phyloP scores from a whole-genome alignment of 2,888 invertebrate species.

The Chrysolina oricalcia region DNA sequence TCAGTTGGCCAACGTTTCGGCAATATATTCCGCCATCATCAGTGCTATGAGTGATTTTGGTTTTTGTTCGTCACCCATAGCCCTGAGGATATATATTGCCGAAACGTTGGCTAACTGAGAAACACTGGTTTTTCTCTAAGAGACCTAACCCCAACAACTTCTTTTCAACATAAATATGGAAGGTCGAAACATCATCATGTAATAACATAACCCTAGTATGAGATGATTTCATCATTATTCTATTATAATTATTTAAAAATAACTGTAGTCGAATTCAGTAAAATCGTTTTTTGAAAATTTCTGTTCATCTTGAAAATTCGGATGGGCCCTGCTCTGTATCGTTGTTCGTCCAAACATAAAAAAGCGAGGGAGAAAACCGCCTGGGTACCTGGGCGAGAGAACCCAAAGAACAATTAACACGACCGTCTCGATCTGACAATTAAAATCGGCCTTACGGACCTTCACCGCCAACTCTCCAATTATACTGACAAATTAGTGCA shows the following conservation, averaged over 20 bases:
- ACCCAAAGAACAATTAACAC: constrained; percentile 64
- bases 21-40: no score
- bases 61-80: no score
- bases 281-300: background rate
- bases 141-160: no score
- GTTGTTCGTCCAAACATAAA: constrained; percentile 14
- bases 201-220: no score
- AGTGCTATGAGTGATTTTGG: no score
- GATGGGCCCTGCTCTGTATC: background rate
- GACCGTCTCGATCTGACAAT: constrained; percentile 67
- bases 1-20: no score
- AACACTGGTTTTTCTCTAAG: no score
- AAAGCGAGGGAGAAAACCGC: constrained; percentile 28
- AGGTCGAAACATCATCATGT: no score
- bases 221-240: no score
- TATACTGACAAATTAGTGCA: constrained; percentile 35
- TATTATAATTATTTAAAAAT: background rate
- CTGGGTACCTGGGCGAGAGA: constrained; percentile 39
- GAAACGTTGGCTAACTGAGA: no score
- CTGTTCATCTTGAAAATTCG: background rate
- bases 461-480: constrained; percentile 32
- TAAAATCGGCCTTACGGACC: constrained; percentile 68
- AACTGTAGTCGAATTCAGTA: background rate
- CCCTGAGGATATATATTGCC: no score
- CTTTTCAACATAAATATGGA: no score